Evolutionary conservation across 2,797 vertebrate species (phyloP).

Genomic region (Choloepus didactylus): DNA sequence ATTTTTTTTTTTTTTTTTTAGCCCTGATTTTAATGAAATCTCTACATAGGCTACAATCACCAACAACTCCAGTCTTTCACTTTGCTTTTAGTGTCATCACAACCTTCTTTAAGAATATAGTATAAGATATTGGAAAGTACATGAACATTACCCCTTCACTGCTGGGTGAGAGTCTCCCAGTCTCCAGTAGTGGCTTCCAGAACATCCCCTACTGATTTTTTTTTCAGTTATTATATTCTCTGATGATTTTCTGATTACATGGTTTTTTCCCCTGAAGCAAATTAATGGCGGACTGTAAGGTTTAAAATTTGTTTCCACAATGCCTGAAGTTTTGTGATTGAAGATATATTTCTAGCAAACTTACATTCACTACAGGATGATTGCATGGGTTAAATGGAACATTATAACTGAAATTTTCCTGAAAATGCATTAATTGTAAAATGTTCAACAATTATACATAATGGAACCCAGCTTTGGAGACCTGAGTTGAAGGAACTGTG

Average conservation of each 20-base stretch:
- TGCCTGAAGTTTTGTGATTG: neutral
- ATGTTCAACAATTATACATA: conserved; percentile 70
- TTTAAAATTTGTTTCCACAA: conserved; percentile 59
- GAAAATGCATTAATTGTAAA: conserved; percentile 44
- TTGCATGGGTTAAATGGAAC: conserved; percentile 42
- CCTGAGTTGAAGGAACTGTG: conserved; percentile 55
- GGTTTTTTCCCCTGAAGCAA: neutral
- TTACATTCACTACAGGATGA: conserved; percentile 13
- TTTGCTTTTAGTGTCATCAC: neutral
- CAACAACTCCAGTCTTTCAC: neutral
- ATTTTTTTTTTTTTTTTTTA: neutral
- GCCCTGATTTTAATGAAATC: neutral
- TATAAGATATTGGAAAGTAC: neutral
- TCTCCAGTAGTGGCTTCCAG: neutral
- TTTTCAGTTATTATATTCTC: conserved; percentile 60
- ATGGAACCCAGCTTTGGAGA: conserved; percentile 41
- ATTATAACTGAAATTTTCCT: conserved; percentile 29
- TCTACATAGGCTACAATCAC: neutral
- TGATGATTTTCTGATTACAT: conserved; percentile 25
- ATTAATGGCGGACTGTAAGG: neutral
- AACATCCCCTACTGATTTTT: neutral
- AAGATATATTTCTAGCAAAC: conserved; percentile 59
- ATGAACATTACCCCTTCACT: neutral
- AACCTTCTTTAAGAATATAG: neutral
- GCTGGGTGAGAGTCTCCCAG: neutral